Percentiles rank a stretch among this genome's conserved stretches.
phyloP scores from a whole-genome alignment of 35 echinoderm and acorn worm genomes.

The Chiridota heheva region DNA sequence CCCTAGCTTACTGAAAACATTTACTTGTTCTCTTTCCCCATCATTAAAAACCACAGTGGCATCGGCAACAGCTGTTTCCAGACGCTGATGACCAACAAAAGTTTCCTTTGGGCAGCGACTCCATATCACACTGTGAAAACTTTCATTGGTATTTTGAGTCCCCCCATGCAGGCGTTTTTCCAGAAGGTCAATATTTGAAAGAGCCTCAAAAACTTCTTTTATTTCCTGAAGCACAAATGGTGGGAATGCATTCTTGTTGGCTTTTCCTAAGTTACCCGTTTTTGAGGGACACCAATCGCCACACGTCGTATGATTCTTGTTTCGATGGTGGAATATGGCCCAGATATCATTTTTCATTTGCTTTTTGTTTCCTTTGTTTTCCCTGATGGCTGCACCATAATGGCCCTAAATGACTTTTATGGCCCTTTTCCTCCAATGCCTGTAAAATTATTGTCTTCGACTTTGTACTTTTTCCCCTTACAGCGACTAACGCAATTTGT shows the following conservation, averaged over 20 bases:
- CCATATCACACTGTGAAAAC: neutral
- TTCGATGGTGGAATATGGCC: slow-evolving; percentile 7
- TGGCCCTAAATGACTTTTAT: neutral
- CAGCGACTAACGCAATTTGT: no score
- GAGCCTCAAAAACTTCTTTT: neutral
- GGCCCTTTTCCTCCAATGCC: slow-evolving; percentile 12
- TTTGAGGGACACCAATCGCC: slow-evolving; percentile 3
- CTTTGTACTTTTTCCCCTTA: neutral
- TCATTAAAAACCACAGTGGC: neutral
- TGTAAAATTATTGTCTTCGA: neutral
- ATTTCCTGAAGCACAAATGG: neutral
- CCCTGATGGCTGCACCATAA: slow-evolving; percentile 29
- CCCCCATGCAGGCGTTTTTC: neutral
- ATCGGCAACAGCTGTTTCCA: neutral
- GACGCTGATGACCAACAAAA: no score
- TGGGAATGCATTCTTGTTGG: slow-evolving; percentile 7
- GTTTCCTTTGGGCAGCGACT: neutral
- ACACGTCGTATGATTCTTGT: neutral
- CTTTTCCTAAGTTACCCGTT: neutral
- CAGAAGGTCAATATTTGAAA: neutral
- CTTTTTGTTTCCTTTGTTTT: neutral
- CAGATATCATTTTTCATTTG: neutral
- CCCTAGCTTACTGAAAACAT: neutral
- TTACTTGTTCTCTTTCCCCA: neutral
- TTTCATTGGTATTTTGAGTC: no score